Evolutionary conservation across 2,113 vertebrate genomes (phyloP).

Genomic region (Sapajus apella): DNA sequence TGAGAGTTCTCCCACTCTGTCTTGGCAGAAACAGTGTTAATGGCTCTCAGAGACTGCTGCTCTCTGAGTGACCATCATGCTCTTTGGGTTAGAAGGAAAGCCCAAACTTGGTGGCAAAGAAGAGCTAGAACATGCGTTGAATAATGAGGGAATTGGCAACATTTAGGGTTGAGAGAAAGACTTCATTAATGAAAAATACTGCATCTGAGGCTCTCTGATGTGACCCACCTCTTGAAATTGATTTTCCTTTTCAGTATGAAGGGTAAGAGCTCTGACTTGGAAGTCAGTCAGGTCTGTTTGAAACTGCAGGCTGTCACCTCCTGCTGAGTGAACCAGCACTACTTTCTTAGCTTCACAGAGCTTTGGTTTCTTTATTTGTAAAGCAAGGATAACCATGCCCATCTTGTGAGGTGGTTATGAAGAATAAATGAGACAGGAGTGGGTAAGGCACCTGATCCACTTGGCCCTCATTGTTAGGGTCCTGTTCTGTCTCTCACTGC

Average conservation of each 20-base stretch:
- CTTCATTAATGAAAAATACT: background rate
- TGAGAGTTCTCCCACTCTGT: background rate
- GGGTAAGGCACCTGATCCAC: background rate
- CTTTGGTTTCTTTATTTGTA: constrained; percentile 20
- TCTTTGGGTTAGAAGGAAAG: constrained; percentile 23
- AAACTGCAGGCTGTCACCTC: background rate
- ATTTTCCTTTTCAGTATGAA: background rate
- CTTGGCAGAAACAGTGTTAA: background rate
- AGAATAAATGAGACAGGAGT: background rate
- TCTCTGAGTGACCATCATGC: background rate
- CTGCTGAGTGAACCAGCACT: background rate
- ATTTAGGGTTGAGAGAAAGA: background rate
- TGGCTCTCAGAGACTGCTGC: background rate
- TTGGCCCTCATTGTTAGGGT: background rate
- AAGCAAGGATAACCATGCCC: background rate
- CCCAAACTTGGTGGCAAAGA: background rate
- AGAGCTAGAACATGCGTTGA: background rate
- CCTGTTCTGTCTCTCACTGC: background rate
- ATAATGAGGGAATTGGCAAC: background rate
- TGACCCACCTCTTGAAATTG: background rate
- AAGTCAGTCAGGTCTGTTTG: background rate
- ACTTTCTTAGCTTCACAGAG: background rate
- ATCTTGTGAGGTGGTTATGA: background rate
- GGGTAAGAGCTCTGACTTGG: background rate
- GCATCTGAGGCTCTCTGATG: background rate